These are phyloP conservation scores for Cerastis rubricosa DNA, from an alignment of 2,888 invertebrate species.

Conservation along the genomic window DNA sequence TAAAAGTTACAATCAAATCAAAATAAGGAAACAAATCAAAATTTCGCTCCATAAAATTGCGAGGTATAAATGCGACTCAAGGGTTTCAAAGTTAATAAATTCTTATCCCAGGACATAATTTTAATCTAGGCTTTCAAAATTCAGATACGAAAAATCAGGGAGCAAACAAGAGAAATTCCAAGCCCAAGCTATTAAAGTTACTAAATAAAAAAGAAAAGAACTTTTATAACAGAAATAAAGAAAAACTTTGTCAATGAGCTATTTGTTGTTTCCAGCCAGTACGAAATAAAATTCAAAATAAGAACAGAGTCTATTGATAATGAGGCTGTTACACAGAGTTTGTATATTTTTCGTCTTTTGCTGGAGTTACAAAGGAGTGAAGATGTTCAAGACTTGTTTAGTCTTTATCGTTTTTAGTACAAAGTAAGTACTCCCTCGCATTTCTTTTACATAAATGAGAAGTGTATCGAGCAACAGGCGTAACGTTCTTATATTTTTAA, in stretches of 20 bases:
- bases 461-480: not conserved
- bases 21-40: slow-evolving; percentile 16
- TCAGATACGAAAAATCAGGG: slow-evolving; percentile 3
- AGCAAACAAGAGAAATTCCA: slow-evolving; percentile 28
- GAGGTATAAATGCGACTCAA: slow-evolving; percentile 14
- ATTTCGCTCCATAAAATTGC: slow-evolving; percentile 30
- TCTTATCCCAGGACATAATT: slow-evolving; percentile 15
- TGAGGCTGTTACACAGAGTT: slow-evolving; percentile 34
- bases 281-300: slow-evolving; percentile 41
- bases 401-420: not conserved
- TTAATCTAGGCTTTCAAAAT: slow-evolving; percentile 14
- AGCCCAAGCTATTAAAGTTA: slow-evolving; percentile 27
- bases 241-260: slow-evolving; percentile 50
- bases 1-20: not conserved
- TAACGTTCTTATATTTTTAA: not conserved
- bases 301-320: slow-evolving; percentile 42
- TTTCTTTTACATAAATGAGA: not conserved
- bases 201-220: slow-evolving; percentile 23
- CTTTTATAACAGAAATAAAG: slow-evolving; percentile 15
- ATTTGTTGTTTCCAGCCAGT: slow-evolving; percentile 46
- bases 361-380: slow-evolving; percentile 4
- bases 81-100: slow-evolving; percentile 35
- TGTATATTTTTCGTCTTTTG: slow-evolving; percentile 13
- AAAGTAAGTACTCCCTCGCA: not conserved
- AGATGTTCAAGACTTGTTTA: not conserved